Conservation (phyloP, 2,888 invertebrate genomes). For the Hyppa rectilinea region DNA sequence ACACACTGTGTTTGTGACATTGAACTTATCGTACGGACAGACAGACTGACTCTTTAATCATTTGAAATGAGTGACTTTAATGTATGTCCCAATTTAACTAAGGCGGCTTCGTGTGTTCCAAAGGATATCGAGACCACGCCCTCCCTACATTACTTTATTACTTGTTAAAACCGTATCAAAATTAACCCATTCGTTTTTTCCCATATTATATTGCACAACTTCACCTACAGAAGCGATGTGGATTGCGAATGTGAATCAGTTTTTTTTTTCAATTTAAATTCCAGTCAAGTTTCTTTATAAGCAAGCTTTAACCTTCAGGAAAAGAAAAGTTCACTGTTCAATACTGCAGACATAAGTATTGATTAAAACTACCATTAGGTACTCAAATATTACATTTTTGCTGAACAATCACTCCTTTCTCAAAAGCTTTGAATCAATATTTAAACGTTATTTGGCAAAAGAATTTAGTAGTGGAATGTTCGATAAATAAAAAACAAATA, state of each 20-base stretch:
- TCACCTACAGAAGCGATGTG: conserved; percentile 6
- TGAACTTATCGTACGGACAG: conserved; percentile 45
- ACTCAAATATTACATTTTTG: background rate
- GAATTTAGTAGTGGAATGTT: conserved; percentile 59
- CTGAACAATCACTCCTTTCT: conserved; percentile 1
- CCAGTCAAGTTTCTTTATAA: conserved; percentile 26
- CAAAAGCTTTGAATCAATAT: conserved; percentile 29
- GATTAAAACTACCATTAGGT: background rate
- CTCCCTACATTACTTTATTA: background rate
- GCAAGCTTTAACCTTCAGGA: conserved; percentile 26
- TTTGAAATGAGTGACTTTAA: conserved; percentile 1
- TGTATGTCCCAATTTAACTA: background rate
- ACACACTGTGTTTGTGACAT: conserved; percentile 43
- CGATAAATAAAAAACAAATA: conserved; percentile 64
- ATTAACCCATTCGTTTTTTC: conserved; percentile 6
- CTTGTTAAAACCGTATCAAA: conserved; percentile 7
- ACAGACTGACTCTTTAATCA: conserved; percentile 29
- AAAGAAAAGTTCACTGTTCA: conserved; percentile 6
- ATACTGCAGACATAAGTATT: background rate
- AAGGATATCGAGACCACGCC: conserved; percentile 30
- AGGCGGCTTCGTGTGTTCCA: background rate
- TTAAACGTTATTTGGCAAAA: conserved; percentile 37
- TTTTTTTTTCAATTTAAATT: conserved; percentile 24
- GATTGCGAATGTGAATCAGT: background rate
- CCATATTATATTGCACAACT: conserved; percentile 1